A percentile compares a stretch with the other conserved stretches of the same genome.
Conservation (phyloP, 2,797 vertebrate species). For the Arrhamphus sclerolepis region DNA sequence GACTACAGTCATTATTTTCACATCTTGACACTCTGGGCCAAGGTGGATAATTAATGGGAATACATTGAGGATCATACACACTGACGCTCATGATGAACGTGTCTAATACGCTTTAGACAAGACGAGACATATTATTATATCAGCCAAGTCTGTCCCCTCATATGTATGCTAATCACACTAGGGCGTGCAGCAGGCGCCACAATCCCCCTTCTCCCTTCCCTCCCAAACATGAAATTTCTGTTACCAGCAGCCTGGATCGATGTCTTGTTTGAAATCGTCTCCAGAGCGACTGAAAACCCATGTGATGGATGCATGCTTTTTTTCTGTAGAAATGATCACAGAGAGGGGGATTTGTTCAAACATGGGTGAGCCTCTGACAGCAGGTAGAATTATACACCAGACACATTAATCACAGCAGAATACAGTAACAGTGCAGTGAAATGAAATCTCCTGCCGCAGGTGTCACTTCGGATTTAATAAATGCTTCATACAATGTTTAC, state of each 20-base stretch:
- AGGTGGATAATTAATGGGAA: slow-evolving; percentile 41
- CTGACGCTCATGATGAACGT: neutral
- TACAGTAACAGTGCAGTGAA: slow-evolving; percentile 8
- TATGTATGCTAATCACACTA: slow-evolving; percentile 38
- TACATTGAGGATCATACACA: neutral
- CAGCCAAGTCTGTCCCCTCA: slow-evolving; percentile 14
- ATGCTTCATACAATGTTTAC: slow-evolving; percentile 20
- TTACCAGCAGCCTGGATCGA: slow-evolving; percentile 7
- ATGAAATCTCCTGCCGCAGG: slow-evolving; percentile 34
- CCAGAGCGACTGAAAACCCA: slow-evolving; percentile 21
- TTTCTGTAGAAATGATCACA: slow-evolving; percentile 25
- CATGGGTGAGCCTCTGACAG: slow-evolving; percentile 14
- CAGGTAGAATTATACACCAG: slow-evolving; percentile 14
- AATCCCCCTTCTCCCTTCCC: slow-evolving; percentile 8
- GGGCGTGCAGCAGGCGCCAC: slow-evolving; percentile 6
- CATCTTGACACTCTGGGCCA: slow-evolving; percentile 15
- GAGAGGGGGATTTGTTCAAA: slow-evolving; percentile 24
- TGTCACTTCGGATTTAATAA: slow-evolving; percentile 38
- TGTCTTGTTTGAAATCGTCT: slow-evolving; percentile 16
- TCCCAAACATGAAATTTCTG: slow-evolving; percentile 32
- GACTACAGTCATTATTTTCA: slow-evolving; percentile 49
- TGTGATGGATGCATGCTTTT: slow-evolving; percentile 19
- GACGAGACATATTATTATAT: slow-evolving; percentile 23
- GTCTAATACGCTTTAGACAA: slow-evolving; percentile 13
- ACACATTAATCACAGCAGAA: slow-evolving; percentile 37